Percentiles rank a stretch among this genome's conserved stretches.
These are phyloP conservation scores for Tolypeutes matacus DNA, from an alignment of 2,797 vertebrate genomes.

Conservation along the genomic window DNA sequence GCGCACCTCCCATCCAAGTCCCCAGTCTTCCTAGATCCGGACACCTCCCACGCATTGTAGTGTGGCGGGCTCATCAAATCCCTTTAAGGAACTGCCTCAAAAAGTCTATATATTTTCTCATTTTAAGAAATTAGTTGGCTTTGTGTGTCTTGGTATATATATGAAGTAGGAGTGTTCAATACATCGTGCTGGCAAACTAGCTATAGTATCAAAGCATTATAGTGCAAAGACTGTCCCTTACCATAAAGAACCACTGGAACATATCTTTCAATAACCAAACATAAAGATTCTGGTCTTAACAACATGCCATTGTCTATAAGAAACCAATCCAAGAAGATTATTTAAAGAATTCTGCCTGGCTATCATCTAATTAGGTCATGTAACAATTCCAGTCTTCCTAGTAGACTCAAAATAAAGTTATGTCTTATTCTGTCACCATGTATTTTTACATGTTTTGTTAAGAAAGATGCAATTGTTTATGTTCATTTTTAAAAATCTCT, in stretches of 20 bases:
- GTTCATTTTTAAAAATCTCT: not conserved
- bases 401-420: slow-evolving; percentile 30
- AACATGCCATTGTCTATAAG: slow-evolving; percentile 5
- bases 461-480: not conserved
- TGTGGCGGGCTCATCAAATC: not conserved
- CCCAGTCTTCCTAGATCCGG: not conserved
- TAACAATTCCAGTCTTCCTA: slow-evolving; percentile 39
- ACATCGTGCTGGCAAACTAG: not conserved
- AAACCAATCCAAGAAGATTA: slow-evolving; percentile 19
- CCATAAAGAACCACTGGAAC: not conserved
- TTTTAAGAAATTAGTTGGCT: slow-evolving; percentile 53
- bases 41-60: not conserved
- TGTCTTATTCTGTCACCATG: slow-evolving; percentile 53
- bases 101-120: not conserved
- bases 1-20: not conserved
- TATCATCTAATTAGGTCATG: not conserved
- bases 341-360: not conserved
- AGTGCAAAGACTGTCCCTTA: not conserved
- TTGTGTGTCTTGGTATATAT: not conserved
- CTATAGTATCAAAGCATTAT: not conserved
- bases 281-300: slow-evolving; percentile 11
- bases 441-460: slow-evolving; percentile 17
- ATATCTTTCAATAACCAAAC: slow-evolving; percentile 48
- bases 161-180: not conserved
- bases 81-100: slow-evolving; percentile 24